phyloP scores from a whole-genome alignment of 2,113 vertebrate species.

The Chaetops frenatus region DNA sequence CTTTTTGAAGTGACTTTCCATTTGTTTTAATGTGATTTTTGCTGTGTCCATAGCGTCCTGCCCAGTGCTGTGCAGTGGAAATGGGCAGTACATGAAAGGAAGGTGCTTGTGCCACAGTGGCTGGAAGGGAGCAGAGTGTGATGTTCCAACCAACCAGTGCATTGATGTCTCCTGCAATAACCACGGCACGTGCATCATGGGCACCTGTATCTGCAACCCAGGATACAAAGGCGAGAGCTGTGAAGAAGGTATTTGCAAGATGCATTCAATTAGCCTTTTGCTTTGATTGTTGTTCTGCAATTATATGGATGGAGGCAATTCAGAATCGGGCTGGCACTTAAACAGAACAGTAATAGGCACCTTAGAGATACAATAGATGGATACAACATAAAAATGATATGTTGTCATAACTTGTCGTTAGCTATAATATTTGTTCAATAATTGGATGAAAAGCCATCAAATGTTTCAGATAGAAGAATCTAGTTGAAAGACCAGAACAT shows the following conservation, averaged over 20 bases:
- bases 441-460: constrained; percentile 8
- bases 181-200: constrained; percentile 93
- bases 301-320: neutral
- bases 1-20: neutral
- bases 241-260: constrained; percentile 85
- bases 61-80: constrained; percentile 95
- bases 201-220: constrained; percentile 95
- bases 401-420: constrained; percentile 17
- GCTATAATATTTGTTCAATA: constrained; percentile 30
- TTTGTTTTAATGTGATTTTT: neutral
- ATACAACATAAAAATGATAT: constrained; percentile 21
- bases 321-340: neutral
- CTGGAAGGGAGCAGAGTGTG: constrained; percentile 96
- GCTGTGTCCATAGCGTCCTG: constrained; percentile 79
- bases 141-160: constrained; percentile 94
- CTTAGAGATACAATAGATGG: constrained; percentile 1
- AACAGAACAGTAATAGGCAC: constrained; percentile 23
- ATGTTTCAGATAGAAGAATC: neutral
- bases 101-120: constrained; percentile 96
- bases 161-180: constrained; percentile 89
- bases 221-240: constrained; percentile 98
- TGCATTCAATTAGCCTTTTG: neutral
- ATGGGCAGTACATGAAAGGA: constrained; percentile 96
- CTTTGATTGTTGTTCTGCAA: neutral
- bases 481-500: constrained; percentile 1